These are phyloP conservation scores for Dendrolimus houi DNA, from an alignment of 2,888 invertebrate species.

Conservation along the genomic window DNA sequence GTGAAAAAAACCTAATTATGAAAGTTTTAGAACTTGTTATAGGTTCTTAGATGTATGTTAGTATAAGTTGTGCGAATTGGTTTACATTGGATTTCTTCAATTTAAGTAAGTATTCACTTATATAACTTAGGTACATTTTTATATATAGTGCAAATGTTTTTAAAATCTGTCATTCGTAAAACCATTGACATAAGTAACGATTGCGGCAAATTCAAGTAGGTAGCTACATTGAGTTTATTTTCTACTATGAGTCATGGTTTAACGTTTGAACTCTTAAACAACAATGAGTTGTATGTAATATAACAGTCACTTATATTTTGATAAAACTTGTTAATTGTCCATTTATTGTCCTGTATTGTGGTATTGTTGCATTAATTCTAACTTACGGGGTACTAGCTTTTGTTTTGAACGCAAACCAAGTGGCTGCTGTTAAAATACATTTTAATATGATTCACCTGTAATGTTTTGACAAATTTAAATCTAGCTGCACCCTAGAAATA, in stretches of 20 bases:
- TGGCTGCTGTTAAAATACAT: too few relatives aligned
- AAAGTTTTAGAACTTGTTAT: background rate
- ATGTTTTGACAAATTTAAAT: too few relatives aligned
- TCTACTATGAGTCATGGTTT: slow-evolving; percentile 32
- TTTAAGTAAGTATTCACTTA: background rate
- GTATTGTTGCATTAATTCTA: too few relatives aligned
- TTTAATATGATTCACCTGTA: too few relatives aligned
- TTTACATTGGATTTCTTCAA: background rate
- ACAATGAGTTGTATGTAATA: too few relatives aligned
- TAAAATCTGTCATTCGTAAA: slow-evolving; percentile 10
- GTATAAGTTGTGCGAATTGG: background rate
- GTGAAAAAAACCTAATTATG: background rate
- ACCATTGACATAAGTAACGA: slow-evolving; percentile 20
- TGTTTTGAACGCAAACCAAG: too few relatives aligned
- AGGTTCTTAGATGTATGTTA: background rate
- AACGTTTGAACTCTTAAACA: too few relatives aligned
- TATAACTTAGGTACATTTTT: slow-evolving; percentile 1
- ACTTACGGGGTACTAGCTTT: too few relatives aligned
- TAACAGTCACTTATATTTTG: too few relatives aligned
- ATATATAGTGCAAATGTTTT: slow-evolving; percentile 3
- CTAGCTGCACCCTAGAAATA: too few relatives aligned
- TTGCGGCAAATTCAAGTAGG: slow-evolving; percentile 41
- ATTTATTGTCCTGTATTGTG: too few relatives aligned
- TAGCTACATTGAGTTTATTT: slow-evolving; percentile 19
- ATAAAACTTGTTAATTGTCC: too few relatives aligned